Conservation (phyloP, 35 echinoderm and acorn worm genomes). For the Apostichopus parvimensis region DNA sequence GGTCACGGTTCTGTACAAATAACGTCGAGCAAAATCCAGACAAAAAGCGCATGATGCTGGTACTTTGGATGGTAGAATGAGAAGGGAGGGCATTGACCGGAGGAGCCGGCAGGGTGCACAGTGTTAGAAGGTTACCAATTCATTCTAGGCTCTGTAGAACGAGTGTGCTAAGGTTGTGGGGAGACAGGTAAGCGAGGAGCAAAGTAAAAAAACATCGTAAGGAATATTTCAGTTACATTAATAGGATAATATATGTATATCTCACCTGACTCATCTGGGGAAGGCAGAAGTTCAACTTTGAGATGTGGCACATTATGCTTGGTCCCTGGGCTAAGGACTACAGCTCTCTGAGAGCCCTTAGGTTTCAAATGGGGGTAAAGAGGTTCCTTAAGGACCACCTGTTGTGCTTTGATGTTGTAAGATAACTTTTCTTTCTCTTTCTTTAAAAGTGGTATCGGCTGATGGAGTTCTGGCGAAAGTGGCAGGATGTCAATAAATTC, state of each 20-base stretch:
- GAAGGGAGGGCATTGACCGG: no score
- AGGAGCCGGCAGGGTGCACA: no score
- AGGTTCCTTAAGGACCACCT: slow-evolving; percentile 45
- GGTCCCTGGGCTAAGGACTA: slow-evolving; percentile 20
- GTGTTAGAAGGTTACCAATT: no score
- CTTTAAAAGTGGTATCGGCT: slow-evolving; percentile 57
- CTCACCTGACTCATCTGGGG: slow-evolving; percentile 52
- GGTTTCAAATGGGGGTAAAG: slow-evolving; percentile 37
- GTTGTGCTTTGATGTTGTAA: neutral
- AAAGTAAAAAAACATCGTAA: no score
- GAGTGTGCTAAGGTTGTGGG: no score
- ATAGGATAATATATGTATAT: neutral
- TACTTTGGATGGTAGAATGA: no score
- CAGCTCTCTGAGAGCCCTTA: neutral
- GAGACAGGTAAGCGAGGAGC: no score
- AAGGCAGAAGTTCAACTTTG: slow-evolving; percentile 26
- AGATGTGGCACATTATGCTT: slow-evolving; percentile 24
- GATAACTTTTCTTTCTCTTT: slow-evolving; percentile 12
- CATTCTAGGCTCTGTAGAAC: no score
- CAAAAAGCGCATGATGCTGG: no score
- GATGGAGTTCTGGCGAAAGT: slow-evolving; percentile 23
- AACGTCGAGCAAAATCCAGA: no score
- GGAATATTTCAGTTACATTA: no score
- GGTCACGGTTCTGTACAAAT: no score
- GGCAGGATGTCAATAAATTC: slow-evolving; percentile 32